Conservation (phyloP, 2,888 invertebrate genomes). For the Sceliomorpha sp. region DNA sequence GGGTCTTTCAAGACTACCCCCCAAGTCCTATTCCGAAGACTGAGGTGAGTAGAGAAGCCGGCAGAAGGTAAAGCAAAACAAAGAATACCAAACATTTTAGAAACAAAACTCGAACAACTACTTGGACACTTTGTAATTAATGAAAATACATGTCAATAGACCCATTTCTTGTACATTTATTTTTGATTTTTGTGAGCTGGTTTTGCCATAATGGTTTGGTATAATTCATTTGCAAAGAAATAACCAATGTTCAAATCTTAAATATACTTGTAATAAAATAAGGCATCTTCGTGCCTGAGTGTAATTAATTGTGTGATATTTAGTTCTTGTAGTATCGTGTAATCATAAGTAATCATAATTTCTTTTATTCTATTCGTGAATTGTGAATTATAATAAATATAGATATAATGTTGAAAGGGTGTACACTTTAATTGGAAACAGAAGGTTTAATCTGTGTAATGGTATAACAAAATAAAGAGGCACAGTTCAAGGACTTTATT, state of each 20-base stretch:
- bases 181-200: conserved; percentile 5
- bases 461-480: conserved; percentile 47
- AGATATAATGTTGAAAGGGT: conserved; percentile 19
- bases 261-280: conserved; percentile 7
- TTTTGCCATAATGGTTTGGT: conserved; percentile 1
- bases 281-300: conserved; percentile 1
- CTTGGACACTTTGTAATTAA: conserved; percentile 2
- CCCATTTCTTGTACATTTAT: neutral
- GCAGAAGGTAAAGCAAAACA: conserved; percentile 78
- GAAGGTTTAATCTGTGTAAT: conserved; percentile 49
- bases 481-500: conserved; percentile 21
- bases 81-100: conserved; percentile 59
- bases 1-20: conserved; percentile 80
- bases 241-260: neutral
- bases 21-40: conserved; percentile 79
- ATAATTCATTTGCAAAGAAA: neutral
- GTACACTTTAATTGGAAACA: conserved; percentile 47
- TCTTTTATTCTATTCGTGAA: too few species aligned
- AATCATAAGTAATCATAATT: conserved; percentile 16
- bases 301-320: conserved; percentile 35
- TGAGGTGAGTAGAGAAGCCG: conserved; percentile 79
- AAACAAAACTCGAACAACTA: conserved; percentile 26
- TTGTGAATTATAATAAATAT: conserved; percentile 37
- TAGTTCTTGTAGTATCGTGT: conserved; percentile 20
- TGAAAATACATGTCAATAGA: conserved; percentile 13